phyloP scores from a whole-genome alignment of 2,888 invertebrate species.

The Nemapogon koenigi region DNA sequence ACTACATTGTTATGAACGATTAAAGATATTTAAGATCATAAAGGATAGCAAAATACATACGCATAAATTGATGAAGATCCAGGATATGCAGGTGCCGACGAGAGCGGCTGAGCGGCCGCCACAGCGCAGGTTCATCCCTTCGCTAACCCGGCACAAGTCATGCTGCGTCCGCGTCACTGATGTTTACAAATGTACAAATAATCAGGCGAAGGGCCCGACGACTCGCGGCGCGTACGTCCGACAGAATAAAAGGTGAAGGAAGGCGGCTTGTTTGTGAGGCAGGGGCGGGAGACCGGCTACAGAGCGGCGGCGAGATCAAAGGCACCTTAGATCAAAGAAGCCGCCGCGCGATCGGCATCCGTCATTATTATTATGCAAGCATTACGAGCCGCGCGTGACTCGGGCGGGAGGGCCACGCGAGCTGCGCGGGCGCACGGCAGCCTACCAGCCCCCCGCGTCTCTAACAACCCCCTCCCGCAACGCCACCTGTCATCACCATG shows the following conservation, averaged over 20 bases:
- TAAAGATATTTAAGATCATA: too few species aligned
- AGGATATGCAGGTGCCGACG: neutral
- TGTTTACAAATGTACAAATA: too few species aligned
- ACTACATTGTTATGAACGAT: too few species aligned
- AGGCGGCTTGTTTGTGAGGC: constrained; percentile 46
- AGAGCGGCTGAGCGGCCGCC: neutral
- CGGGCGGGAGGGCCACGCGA: constrained; percentile 62
- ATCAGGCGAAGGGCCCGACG: constrained; percentile 60
- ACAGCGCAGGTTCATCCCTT: constrained; percentile 28
- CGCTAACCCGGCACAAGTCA: constrained; percentile 15
- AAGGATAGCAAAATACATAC: too few species aligned
- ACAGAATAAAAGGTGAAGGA: constrained; percentile 61
- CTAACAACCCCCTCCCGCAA: constrained; percentile 25
- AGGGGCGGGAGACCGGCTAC: constrained; percentile 58
- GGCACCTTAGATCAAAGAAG: constrained; percentile 58
- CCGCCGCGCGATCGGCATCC: constrained; percentile 66
- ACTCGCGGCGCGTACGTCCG: constrained; percentile 49
- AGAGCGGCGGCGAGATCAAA: constrained; percentile 61
- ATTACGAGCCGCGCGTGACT: constrained; percentile 65
- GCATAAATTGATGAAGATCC: neutral
- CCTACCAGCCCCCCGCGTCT: constrained; percentile 32
- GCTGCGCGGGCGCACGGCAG: constrained; percentile 54
- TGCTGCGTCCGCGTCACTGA: too few species aligned
- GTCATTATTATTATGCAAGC: constrained; percentile 67
- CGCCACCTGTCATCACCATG: constrained; percentile 35